Evolutionary conservation across 2,113 vertebrate genomes (phyloP).

Genomic region (Syngnathoides biaculeatus): DNA sequence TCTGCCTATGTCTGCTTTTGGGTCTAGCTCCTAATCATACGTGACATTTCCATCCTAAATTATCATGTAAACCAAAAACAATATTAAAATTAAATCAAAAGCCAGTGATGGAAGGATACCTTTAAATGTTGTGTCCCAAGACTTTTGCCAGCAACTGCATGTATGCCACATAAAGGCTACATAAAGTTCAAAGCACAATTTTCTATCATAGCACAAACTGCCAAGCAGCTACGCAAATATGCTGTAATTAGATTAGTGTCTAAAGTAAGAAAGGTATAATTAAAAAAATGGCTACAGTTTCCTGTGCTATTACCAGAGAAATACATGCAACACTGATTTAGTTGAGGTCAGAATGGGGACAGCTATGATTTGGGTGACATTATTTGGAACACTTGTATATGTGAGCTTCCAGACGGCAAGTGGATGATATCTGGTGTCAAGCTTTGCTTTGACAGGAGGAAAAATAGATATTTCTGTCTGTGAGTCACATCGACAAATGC

Average conservation of each 20-base stretch:
- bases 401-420: not conserved
- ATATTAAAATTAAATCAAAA: too few species aligned
- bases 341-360: not conserved
- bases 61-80: too few species aligned
- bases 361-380: not conserved
- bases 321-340: not conserved
- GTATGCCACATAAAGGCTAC: not conserved
- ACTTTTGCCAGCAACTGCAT: not conserved
- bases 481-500: not conserved
- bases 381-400: not conserved
- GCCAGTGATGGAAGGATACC: too few species aligned
- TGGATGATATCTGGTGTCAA: not conserved
- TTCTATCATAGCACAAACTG: constrained; percentile 4
- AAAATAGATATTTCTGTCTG: not conserved
- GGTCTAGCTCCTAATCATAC: too few species aligned
- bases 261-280: constrained; percentile 36
- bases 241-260: constrained; percentile 22
- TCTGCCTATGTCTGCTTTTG: too few species aligned
- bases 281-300: constrained; percentile 10
- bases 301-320: not conserved
- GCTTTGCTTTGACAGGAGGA: not conserved
- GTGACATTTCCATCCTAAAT: too few species aligned
- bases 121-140: not conserved
- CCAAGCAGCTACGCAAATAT: constrained; percentile 1
- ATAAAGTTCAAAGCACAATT: not conserved